Evolutionary conservation across 2,888 invertebrate genomes (phyloP).

Genomic region (Lepidochitona cinerea): DNA sequence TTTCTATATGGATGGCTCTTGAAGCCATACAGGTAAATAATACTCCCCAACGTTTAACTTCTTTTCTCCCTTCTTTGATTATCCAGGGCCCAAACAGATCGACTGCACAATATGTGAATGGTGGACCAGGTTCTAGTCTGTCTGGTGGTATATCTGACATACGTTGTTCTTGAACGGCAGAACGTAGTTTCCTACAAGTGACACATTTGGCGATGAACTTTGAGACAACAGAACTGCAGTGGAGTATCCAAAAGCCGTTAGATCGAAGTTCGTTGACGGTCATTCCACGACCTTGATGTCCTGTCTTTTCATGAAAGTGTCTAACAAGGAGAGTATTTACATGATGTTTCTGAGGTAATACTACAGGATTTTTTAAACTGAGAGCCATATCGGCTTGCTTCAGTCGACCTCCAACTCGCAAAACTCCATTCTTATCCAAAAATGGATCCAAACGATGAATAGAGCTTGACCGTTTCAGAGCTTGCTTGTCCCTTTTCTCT

Average conservation of each 20-base stretch:
- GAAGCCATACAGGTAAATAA: too few species aligned
- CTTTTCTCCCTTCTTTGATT: conserved; percentile 12
- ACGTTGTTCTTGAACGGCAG: not conserved
- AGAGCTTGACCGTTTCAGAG: not conserved
- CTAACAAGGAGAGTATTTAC: conserved; percentile 23
- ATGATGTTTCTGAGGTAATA: conserved; percentile 32
- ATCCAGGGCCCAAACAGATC: conserved; percentile 16
- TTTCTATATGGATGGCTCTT: too few species aligned
- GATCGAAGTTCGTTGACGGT: not conserved
- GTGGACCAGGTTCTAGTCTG: not conserved
- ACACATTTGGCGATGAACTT: conserved; percentile 6
- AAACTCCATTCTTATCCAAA: not conserved
- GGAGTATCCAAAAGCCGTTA: conserved; percentile 4
- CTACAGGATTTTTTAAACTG: conserved; percentile 28
- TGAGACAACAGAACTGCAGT: not conserved
- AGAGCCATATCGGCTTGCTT: conserved; percentile 9
- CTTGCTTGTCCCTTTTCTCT: not conserved
- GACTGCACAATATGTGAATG: conserved; percentile 12
- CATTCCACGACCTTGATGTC: conserved; percentile 6
- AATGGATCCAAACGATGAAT: not conserved
- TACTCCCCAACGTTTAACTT: conserved; percentile 17
- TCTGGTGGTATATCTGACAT: conserved; percentile 13
- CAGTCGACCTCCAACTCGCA: conserved; percentile 3
- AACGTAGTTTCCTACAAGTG: not conserved
- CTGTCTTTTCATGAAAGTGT: not conserved